Evolutionary conservation across 2,797 vertebrate species (phyloP).

Genomic region (Benthosema pterotum): DNA sequence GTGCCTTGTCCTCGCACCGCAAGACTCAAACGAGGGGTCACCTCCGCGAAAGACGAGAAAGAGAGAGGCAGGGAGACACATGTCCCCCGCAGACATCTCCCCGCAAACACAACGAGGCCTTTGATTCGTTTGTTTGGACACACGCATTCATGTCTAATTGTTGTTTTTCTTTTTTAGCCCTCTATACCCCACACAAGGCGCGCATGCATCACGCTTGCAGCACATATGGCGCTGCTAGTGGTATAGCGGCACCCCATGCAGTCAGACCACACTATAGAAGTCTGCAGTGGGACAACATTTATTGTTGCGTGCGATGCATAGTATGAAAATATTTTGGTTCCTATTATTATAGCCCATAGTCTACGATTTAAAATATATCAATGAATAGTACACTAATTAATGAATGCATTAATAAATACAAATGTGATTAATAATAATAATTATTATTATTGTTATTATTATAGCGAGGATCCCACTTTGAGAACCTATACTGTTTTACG

Average conservation of each 20-base stretch:
- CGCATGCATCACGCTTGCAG: slow-evolving; percentile 61
- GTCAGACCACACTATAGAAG: slow-evolving; percentile 55
- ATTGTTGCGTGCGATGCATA: slow-evolving; percentile 53
- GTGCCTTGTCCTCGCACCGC: slow-evolving; percentile 79
- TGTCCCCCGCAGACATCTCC: slow-evolving; percentile 80
- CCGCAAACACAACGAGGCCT: slow-evolving; percentile 82
- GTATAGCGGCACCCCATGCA: slow-evolving; percentile 38
- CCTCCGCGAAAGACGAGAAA: slow-evolving; percentile 37
- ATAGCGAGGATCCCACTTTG: no score
- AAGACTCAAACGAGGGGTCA: slow-evolving; percentile 80
- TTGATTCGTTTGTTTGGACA: slow-evolving; percentile 94
- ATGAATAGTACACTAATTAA: no score
- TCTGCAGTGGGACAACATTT: slow-evolving; percentile 21
- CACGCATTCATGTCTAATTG: slow-evolving; percentile 92
- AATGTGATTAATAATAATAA: no score
- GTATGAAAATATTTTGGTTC: no score
- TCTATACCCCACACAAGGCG: slow-evolving; percentile 71
- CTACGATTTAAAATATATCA: no score
- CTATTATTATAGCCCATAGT: no score
- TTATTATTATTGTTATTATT: no score
- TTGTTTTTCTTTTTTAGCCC: slow-evolving; percentile 87
- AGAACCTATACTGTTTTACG: no score
- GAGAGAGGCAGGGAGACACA: slow-evolving; percentile 44
- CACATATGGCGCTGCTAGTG: slow-evolving; percentile 57
- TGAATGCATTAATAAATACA: no score